Percentiles rank a stretch among this genome's conserved stretches.
Evolutionary conservation across 1,140 invertebrate species (phyloP).

Genomic region (Drosophila subpulchrella): DNA sequence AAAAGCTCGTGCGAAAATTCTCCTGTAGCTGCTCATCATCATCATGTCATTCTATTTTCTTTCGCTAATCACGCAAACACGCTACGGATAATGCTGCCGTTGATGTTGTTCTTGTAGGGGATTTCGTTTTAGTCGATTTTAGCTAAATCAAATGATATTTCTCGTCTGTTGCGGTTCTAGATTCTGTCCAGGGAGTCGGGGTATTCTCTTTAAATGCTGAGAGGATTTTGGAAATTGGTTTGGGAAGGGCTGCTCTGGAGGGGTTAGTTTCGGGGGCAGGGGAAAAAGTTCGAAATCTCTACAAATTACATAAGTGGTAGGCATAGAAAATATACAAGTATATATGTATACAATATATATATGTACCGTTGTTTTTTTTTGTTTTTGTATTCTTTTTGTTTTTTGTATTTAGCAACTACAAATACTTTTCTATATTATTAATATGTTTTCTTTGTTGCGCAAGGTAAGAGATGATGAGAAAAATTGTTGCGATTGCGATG

Average conservation of each 20-base stretch:
- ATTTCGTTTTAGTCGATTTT: slow-evolving; percentile 29
- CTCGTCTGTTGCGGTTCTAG: slow-evolving; percentile 26
- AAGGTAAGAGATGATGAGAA: slow-evolving; percentile 46
- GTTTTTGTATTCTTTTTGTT: slow-evolving; percentile 55
- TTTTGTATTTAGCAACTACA: slow-evolving; percentile 77
- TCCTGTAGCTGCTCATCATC: slow-evolving; percentile 9
- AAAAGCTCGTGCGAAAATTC: slow-evolving; percentile 30
- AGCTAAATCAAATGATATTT: slow-evolving; percentile 56
- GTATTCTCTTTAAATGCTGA: slow-evolving; percentile 64
- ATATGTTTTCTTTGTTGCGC: slow-evolving; percentile 46
- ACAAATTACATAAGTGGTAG: slow-evolving; percentile 83
- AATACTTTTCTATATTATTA: slow-evolving; percentile 76
- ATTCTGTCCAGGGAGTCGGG: background rate
- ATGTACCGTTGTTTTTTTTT: slow-evolving; percentile 63
- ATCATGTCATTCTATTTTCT: slow-evolving; percentile 10
- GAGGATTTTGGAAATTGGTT: background rate
- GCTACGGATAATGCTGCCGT: slow-evolving; percentile 29
- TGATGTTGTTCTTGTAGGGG: slow-evolving; percentile 22
- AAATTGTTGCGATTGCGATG: slow-evolving; percentile 30
- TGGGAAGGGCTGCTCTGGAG: slow-evolving; percentile 4
- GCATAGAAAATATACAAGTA: slow-evolving; percentile 83
- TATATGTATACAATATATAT: slow-evolving; percentile 74
- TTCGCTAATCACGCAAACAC: slow-evolving; percentile 32
- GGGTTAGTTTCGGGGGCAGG: slow-evolving; percentile 26
- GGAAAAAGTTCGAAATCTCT: slow-evolving; percentile 72